Evolutionary conservation across 2,888 invertebrate species (phyloP).

Genomic region (Gortyna flavago): DNA sequence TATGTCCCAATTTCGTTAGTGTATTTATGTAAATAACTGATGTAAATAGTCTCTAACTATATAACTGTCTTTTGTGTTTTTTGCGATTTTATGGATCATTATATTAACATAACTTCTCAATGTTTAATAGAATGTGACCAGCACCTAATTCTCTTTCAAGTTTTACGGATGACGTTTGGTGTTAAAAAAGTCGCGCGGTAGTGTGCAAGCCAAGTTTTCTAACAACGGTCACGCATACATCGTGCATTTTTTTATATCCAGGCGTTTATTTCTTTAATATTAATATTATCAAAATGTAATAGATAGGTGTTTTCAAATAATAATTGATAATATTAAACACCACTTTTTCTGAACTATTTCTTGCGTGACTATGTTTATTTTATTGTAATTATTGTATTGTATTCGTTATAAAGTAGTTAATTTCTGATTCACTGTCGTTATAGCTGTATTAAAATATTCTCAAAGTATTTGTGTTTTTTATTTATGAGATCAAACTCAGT

Average conservation of each 20-base stretch:
- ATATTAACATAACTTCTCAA: conserved; percentile 20
- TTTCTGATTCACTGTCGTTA: conserved; percentile 50
- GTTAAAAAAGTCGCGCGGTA: background rate
- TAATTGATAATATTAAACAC: conserved; percentile 28
- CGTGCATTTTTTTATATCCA: conserved; percentile 11
- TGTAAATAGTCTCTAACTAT: conserved; percentile 64
- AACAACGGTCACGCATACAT: conserved; percentile 12
- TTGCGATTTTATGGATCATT: conserved; percentile 37
- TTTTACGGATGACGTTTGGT: conserved; percentile 5
- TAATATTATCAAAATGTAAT: conserved; percentile 29
- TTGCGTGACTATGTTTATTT: conserved; percentile 41
- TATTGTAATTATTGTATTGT: conserved; percentile 62
- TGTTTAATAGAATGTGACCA: conserved; percentile 37
- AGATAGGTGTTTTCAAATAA: conserved; percentile 38
- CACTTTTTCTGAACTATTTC: conserved; percentile 35
- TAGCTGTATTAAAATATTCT: conserved; percentile 62
- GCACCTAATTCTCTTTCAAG: conserved; percentile 19
- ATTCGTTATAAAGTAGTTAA: conserved; percentile 51
- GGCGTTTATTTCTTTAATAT: conserved; percentile 11
- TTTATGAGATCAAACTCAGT: no score
- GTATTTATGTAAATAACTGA: conserved; percentile 69
- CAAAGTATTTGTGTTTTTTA: conserved; percentile 40
- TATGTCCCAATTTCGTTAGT: conserved; percentile 54
- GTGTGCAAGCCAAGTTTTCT: conserved; percentile 7
- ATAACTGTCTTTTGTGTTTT: conserved; percentile 43